Percentiles rank a stretch among this genome's conserved stretches.
These are phyloP conservation scores for Hoplias malabaricus DNA, from an alignment of 2,113 vertebrate genomes.

Conservation along the genomic window DNA sequence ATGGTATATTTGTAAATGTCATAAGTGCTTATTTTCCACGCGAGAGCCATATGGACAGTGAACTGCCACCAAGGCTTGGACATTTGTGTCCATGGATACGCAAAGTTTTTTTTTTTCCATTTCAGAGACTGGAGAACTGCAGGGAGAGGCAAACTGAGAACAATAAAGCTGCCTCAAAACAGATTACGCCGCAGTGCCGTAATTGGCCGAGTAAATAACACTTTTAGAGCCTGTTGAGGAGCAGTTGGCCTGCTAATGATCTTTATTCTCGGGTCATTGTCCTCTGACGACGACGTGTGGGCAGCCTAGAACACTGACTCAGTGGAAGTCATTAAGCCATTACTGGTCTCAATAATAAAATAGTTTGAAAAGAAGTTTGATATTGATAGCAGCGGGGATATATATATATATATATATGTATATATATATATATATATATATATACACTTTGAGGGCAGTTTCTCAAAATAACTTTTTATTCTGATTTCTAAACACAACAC, in stretches of 20 bases:
- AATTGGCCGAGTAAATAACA: constrained; percentile 46
- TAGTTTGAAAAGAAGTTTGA: neutral
- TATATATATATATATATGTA: no score
- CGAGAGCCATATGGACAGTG: constrained; percentile 1
- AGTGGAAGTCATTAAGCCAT: constrained; percentile 28
- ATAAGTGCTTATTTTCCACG: neutral
- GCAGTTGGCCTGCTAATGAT: constrained; percentile 26
- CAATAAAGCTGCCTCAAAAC: constrained; percentile 1
- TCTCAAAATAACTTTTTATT: no score
- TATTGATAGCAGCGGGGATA: neutral
- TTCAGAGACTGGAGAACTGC: constrained; percentile 14
- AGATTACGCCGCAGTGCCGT: constrained; percentile 22
- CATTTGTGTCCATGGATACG: constrained; percentile 35
- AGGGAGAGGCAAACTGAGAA: constrained; percentile 11
- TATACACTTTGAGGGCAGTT: no score
- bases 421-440: no score
- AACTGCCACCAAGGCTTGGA: neutral
- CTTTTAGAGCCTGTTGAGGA: constrained; percentile 32
- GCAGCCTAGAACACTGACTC: constrained; percentile 15
- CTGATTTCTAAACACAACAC: no score
- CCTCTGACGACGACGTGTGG: neutral
- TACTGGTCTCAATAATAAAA: constrained; percentile 27
- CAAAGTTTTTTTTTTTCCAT: constrained; percentile 1
- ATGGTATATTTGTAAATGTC: constrained; percentile 5
- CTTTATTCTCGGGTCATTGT: constrained; percentile 17